Base-by-base conservation (phyloP, 2,113 vertebrate species). In the Nannospalax galili region DNA sequence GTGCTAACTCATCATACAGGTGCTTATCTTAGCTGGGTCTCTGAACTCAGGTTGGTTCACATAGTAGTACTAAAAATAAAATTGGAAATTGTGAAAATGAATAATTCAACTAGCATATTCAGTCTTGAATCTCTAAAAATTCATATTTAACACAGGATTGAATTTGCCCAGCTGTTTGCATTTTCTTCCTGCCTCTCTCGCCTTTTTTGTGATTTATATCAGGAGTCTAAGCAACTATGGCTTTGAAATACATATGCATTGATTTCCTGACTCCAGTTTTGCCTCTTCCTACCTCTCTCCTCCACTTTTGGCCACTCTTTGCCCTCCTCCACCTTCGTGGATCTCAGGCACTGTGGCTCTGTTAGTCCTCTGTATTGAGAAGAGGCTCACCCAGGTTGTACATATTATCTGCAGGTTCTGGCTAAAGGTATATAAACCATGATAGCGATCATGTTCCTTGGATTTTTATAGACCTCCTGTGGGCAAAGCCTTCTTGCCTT, bases 121-220 rank as follows among this genome's bases (percentile, higher is more conserved):
- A 58, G 64, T 89, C 75, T 96, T 92, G 92, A 92, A 84, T 91
- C 74, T 93, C 69, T 96, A 78, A 95, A 95, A 96, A 91, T 93
- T 82, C 88, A 91, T 75, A 87, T 94, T 90, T 87, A 72, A 64
- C 75, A 75, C 48, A 87, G 82, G 42, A 69, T 72, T 77, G n/a
- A 56, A 87, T 70, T 87, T 70, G 42, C 81, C 42, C 82, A 87
- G 52, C 82, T 96, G 86, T 95, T 97, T 88, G 90, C 52, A 72
- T 93, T 88, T 77, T 45, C 56, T 60, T n/a, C 65, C 45, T 60
- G 64, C 37, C 12, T 91, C n/a, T 90, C 81, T 48, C 42, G 80
- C 37, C 52, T 80, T 84, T 80, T 79, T 88, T n/a, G 56, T 89
- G 75, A 95, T 94, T 94, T 79, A 69, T 70, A 80, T 91, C 42